Conservation (phyloP, 2,113 vertebrate species). For the Dasyprocta punctata region DNA sequence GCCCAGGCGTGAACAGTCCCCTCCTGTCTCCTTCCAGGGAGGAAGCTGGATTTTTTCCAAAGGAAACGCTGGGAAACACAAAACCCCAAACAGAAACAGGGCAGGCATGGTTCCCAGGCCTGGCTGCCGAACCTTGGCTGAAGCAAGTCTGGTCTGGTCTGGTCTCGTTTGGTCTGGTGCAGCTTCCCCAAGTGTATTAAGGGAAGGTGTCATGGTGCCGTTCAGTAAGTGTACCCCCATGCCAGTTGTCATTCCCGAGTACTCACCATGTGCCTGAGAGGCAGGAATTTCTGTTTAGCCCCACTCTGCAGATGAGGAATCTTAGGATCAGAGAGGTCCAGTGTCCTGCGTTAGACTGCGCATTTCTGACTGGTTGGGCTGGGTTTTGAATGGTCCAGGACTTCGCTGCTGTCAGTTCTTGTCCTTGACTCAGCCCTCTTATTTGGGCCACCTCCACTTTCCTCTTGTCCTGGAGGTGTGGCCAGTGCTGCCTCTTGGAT, state of each 20-base stretch:
- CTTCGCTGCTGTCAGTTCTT: neutral
- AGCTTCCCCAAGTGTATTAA: neutral
- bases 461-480: neutral
- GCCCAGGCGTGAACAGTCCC: neutral
- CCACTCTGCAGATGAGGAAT: constrained; percentile 15
- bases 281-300: neutral
- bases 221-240: neutral
- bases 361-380: neutral
- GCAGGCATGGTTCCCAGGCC: constrained; percentile 65
- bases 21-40: constrained; percentile 61
- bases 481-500: neutral
- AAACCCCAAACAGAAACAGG: constrained; percentile 74
- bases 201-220: neutral
- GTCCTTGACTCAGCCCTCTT: neutral
- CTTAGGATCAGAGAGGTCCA: neutral
- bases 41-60: constrained; percentile 76
- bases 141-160: constrained; percentile 6
- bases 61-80: constrained; percentile 76
- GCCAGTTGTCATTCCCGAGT: neutral
- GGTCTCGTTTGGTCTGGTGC: neutral
- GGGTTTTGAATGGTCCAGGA: neutral
- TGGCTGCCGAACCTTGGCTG: neutral
- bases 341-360: neutral
- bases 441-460: neutral
- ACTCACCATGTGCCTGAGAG: neutral